phyloP scores from a whole-genome alignment of 2,888 invertebrate genomes.

The Antitype chi region DNA sequence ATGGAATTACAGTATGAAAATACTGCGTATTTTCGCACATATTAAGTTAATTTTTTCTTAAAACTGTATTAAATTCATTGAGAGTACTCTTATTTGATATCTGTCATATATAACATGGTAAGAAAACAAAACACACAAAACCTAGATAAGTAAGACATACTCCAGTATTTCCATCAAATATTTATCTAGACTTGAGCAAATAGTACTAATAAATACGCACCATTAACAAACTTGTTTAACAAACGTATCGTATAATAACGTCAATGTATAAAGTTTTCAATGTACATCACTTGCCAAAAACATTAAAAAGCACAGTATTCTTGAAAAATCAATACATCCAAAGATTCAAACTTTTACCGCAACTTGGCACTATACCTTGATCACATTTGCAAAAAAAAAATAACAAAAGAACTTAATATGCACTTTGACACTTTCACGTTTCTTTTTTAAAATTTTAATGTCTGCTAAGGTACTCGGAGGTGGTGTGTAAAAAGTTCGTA shows the following conservation, averaged over 20 bases:
- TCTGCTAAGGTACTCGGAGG: constrained; percentile 71
- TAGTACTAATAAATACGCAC: constrained; percentile 64
- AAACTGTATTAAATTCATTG: not conserved
- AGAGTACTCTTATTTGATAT: constrained; percentile 7
- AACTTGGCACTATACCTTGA: constrained; percentile 82
- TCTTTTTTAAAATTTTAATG: constrained; percentile 61
- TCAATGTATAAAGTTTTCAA: constrained; percentile 61
- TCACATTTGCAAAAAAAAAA: constrained; percentile 67
- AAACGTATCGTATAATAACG: constrained; percentile 48
- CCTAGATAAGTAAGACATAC: constrained; percentile 53
- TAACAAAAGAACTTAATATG: constrained; percentile 61
- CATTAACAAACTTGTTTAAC: constrained; percentile 55
- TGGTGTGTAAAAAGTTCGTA: constrained; percentile 79
- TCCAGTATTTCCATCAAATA: constrained; percentile 58
- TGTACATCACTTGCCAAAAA: constrained; percentile 60
- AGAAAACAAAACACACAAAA: constrained; percentile 56
- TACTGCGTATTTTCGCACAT: not conserved
- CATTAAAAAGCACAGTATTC: constrained; percentile 63
- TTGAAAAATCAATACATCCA: constrained; percentile 76
- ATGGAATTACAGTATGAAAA: not conserved
- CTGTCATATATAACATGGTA: constrained; percentile 19
- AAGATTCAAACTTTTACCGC: constrained; percentile 81
- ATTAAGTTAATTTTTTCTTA: not conserved
- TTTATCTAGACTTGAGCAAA: constrained; percentile 60
- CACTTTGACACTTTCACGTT: constrained; percentile 76